These are phyloP conservation scores for Boloria selene DNA, from an alignment of 2,888 invertebrate species.

Conservation along the genomic window DNA sequence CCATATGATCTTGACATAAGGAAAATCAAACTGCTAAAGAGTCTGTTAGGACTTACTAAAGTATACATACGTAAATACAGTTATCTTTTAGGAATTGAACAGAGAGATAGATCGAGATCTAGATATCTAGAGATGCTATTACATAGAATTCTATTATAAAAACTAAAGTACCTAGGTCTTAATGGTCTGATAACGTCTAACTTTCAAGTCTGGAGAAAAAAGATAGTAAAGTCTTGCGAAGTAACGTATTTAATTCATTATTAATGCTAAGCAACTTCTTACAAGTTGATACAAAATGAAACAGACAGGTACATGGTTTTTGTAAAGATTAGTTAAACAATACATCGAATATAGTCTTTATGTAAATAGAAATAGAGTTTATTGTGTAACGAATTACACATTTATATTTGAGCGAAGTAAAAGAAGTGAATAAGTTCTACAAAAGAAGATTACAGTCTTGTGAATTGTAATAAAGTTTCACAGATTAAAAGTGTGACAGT, in stretches of 20 bases:
- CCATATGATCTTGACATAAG: too few species aligned
- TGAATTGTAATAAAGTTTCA: slow-evolving; percentile 32
- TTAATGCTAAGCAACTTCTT: slow-evolving; percentile 25
- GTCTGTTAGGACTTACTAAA: too few species aligned
- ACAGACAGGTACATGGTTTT: slow-evolving; percentile 32
- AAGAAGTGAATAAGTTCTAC: slow-evolving; percentile 38
- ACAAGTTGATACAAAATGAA: slow-evolving; percentile 27
- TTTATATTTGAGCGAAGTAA: slow-evolving; percentile 31
- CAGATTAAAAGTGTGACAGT: slow-evolving; percentile 24
- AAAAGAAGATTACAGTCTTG: slow-evolving; percentile 33
- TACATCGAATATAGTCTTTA: too few species aligned
- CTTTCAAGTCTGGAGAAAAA: slow-evolving; percentile 8
- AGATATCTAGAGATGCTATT: too few species aligned
- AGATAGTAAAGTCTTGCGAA: slow-evolving; percentile 23
- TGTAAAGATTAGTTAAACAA: slow-evolving; percentile 2
- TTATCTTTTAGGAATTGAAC: too few species aligned
- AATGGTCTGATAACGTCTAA: not conserved
- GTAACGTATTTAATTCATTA: slow-evolving; percentile 35
- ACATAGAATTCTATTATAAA: too few species aligned
- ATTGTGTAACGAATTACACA: not conserved
- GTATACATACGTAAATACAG: too few species aligned
- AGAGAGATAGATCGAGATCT: too few species aligned
- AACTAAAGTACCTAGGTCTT: too few species aligned
- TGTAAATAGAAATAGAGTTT: too few species aligned
- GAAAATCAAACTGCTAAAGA: too few species aligned